Conservation (phyloP, 2,797 vertebrate species). For the Tapirus indicus region DNA sequence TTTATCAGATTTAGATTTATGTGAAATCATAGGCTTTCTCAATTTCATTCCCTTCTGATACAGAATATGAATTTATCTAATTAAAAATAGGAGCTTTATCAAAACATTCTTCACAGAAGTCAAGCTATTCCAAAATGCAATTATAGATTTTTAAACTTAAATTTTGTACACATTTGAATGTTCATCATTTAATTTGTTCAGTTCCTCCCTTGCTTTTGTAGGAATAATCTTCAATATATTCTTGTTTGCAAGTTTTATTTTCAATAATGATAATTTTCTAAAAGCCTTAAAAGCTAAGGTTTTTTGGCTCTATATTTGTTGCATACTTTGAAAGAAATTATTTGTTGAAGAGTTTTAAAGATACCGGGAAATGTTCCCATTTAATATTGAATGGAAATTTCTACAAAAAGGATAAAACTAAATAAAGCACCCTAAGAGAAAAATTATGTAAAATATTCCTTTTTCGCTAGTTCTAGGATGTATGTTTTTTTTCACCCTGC, state of each 20-base stretch:
- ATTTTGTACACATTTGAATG: slow-evolving; percentile 12
- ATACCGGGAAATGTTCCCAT: slow-evolving; percentile 47
- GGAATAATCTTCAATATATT: slow-evolving; percentile 44
- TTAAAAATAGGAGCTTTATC: neutral
- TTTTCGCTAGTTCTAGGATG: neutral
- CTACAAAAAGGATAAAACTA: neutral
- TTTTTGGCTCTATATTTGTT: neutral
- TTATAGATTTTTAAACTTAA: slow-evolving; percentile 56
- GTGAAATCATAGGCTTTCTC: slow-evolving; percentile 22
- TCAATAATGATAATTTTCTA: slow-evolving; percentile 29
- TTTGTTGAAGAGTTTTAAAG: slow-evolving; percentile 4
- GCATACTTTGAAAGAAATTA: slow-evolving; percentile 6
- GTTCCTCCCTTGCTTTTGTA: neutral
- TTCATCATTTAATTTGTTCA: slow-evolving; percentile 55
- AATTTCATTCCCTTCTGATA: neutral
- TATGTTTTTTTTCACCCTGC: neutral
- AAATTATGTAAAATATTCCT: neutral
- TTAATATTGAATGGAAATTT: neutral
- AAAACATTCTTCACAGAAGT: slow-evolving; percentile 57
- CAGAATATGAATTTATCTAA: slow-evolving; percentile 60
- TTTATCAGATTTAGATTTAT: slow-evolving; percentile 51
- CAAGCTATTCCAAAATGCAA: slow-evolving; percentile 33
- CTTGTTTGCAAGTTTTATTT: slow-evolving; percentile 47
- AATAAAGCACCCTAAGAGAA: neutral
- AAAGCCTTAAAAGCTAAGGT: neutral